Percentiles rank a stretch among this genome's conserved stretches.
These are phyloP conservation scores for Cheilosia soror DNA, from an alignment of 2,888 invertebrate genomes.

Conservation along the genomic window DNA sequence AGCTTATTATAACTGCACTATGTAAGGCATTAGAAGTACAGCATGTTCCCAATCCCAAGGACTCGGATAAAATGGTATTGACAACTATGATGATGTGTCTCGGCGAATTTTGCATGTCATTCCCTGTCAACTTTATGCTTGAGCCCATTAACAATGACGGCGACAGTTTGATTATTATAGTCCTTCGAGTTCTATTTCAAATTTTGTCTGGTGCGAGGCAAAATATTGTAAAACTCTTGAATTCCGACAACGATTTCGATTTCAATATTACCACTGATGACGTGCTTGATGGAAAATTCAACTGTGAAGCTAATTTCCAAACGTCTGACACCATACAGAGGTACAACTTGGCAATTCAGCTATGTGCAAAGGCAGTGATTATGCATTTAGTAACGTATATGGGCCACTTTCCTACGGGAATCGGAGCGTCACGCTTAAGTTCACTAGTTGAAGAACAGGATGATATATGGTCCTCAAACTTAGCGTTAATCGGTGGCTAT, in stretches of 20 bases:
- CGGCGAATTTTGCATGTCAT: slow-evolving; percentile 96
- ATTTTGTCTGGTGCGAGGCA: slow-evolving; percentile 82
- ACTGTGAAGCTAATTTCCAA: slow-evolving; percentile 81
- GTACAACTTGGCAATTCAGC: slow-evolving; percentile 85
- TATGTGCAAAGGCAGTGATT: slow-evolving; percentile 86
- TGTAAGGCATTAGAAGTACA: slow-evolving; percentile 83
- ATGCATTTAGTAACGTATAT: slow-evolving; percentile 95
- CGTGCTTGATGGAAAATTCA: slow-evolving; percentile 80
- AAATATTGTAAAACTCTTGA: slow-evolving; percentile 81
- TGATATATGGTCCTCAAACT: slow-evolving; percentile 86
- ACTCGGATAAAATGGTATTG: slow-evolving; percentile 82
- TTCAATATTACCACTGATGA: slow-evolving; percentile 83
- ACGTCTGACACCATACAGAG: slow-evolving; percentile 84
- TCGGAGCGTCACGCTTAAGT: slow-evolving; percentile 93
- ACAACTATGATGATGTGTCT: slow-evolving; percentile 92
- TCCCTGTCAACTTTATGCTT: slow-evolving; percentile 88
- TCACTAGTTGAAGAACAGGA: slow-evolving; percentile 96
- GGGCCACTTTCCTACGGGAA: slow-evolving; percentile 97
- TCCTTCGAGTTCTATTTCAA: slow-evolving; percentile 87
- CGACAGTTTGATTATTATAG: slow-evolving; percentile 86
- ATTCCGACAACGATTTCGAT: slow-evolving; percentile 83
- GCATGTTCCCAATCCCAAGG: slow-evolving; percentile 81
- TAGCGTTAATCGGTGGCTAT: slow-evolving; percentile 65
- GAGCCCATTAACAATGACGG: slow-evolving; percentile 80
- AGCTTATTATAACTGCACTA: slow-evolving; percentile 81